Evolutionary conservation across 2,888 invertebrate genomes (phyloP).

Genomic region (Sipunculus nudus): DNA sequence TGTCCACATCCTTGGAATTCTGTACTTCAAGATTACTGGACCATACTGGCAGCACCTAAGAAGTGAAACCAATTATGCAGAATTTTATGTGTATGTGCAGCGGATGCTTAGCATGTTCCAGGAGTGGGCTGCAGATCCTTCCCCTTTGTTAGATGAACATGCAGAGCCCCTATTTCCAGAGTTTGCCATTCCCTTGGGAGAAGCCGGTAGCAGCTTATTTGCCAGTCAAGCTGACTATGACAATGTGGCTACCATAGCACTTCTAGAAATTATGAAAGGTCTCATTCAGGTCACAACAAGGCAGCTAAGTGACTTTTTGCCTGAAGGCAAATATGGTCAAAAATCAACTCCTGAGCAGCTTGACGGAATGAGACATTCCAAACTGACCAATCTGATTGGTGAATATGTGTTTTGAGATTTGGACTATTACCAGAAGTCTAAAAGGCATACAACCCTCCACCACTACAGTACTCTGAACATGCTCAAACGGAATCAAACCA

Average conservation of each 20-base stretch:
- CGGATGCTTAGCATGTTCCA: neutral
- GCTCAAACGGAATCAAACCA: neutral
- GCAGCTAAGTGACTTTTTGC: constrained; percentile 1
- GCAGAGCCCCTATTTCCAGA: no score
- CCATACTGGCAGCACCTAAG: neutral
- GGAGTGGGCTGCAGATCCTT: no score
- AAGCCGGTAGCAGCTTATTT: no score
- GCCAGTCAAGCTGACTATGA: no score
- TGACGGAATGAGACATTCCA: neutral
- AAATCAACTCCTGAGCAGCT: neutral
- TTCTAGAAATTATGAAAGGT: neutral
- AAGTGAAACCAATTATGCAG: neutral
- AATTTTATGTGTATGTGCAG: neutral
- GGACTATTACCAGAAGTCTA: neutral
- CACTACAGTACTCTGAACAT: neutral
- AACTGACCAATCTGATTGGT: neutral
- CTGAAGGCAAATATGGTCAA: neutral
- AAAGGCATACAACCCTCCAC: neutral
- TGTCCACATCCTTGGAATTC: neutral
- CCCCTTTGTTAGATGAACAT: no score
- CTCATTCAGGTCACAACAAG: neutral
- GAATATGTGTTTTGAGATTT: neutral
- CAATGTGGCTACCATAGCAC: no score
- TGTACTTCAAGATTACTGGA: neutral
- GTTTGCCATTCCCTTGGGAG: no score